Conservation (phyloP, 2,888 invertebrate genomes). For the Hesperia comma region DNA sequence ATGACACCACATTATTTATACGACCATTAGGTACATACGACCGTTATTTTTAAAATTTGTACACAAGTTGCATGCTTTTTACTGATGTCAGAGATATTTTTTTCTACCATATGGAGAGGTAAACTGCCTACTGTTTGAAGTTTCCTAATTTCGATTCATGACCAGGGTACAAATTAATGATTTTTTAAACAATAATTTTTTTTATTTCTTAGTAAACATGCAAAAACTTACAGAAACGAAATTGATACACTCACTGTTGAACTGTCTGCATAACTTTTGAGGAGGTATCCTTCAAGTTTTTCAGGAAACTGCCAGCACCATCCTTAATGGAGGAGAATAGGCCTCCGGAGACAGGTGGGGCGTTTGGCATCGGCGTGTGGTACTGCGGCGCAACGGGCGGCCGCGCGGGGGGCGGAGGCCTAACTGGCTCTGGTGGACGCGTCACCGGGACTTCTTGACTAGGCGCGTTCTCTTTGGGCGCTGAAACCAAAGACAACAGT, state of each 20-base stretch:
- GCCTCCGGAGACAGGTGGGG: slow-evolving; percentile 78
- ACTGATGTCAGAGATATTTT: too few species aligned
- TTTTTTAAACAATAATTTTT: too few species aligned
- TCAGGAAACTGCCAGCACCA: slow-evolving; percentile 96
- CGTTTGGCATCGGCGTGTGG: slow-evolving; percentile 57
- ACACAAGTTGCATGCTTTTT: too few species aligned
- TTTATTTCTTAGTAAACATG: too few species aligned
- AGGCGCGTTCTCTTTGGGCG: slow-evolving; percentile 58
- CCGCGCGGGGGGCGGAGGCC: slow-evolving; percentile 62
- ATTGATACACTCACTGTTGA: slow-evolving; percentile 87
- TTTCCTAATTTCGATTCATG: too few species aligned
- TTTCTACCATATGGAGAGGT: too few species aligned
- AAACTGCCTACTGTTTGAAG: too few species aligned
- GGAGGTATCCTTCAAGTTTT: slow-evolving; percentile 97
- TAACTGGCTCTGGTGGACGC: slow-evolving; percentile 67
- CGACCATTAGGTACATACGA: too few species aligned
- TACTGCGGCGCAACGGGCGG: slow-evolving; percentile 65
- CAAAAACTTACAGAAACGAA: too few species aligned
- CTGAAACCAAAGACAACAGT: slow-evolving; percentile 52
- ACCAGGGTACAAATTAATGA: too few species aligned
- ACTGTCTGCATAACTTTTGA: slow-evolving; percentile 98
- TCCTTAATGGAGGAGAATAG: slow-evolving; percentile 94
- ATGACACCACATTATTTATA: not conserved
- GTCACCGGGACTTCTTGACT: slow-evolving; percentile 61
- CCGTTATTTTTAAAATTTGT: too few species aligned